Evolutionary conservation across 2,888 invertebrate species (phyloP), one percentile per base, ranked within the genome.

Genomic region (Aphrophora alni): DNA sequence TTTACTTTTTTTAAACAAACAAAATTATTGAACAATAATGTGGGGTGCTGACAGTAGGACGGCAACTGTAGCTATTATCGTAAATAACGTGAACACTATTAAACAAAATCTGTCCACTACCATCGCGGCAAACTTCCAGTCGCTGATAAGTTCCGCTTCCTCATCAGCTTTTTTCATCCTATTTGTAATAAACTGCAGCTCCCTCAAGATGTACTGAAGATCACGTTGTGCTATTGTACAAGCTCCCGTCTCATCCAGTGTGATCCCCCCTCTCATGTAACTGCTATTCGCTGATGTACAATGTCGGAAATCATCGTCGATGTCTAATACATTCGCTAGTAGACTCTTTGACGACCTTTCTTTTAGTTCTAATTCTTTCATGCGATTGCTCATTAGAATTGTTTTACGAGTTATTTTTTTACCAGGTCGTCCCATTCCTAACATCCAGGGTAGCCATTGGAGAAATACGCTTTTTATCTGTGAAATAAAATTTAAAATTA

Each of bases 91-190:
- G 92, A 98, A 98, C 88, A 97, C 94, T 90, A 97, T 95, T 90
- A 98, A 92, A 90, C 98, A 98, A 90, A 98, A 95, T 91, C 97
- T 94, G 91, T 98, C 98, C 88, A 98, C 97, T 88, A 98, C 98
- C 97, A 98, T 97, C 85, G 98, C 98, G 81, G 98, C 98, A 89
- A 98, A 98, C 89, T 97, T 98, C 98, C 98, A 98, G 89, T 98
- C 98, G 89, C 95, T 97, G 86, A 97, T 97, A 85, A 96, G 92
- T 88, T 98, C 97, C 81, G 95, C 94, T 87, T 97, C 97, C 87
- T 97, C 96, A 87, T 98, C 98, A 80, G 97, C 95, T 89, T 97
- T 96, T 89, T 95, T 95, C 95, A 98, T 96, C 87, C 97, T 93
- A 86, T 94, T 93, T 68, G 98, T 98, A 88, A 98, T 97, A 90